phyloP scores from a whole-genome alignment of 1,140 invertebrate species.

The Stegodyphus mimosarum region DNA sequence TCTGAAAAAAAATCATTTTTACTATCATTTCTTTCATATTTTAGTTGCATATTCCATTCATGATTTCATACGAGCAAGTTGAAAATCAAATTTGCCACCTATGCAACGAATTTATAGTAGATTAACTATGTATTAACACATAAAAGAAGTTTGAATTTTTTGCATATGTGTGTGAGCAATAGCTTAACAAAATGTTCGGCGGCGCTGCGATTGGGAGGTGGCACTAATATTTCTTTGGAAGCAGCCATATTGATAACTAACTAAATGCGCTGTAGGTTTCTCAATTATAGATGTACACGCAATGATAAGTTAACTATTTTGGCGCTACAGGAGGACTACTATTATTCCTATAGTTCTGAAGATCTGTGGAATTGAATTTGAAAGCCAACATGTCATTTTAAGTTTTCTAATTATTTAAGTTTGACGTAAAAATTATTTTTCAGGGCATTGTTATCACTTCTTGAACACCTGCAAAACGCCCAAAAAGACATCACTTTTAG shows the following conservation, averaged over 20 bases:
- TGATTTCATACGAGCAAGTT: too few relatives aligned
- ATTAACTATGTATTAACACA: too few relatives aligned
- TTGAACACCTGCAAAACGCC: slow-evolving; percentile 57
- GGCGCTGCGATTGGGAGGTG: slow-evolving; percentile 8
- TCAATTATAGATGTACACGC: slow-evolving; percentile 9
- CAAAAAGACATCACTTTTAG: neutral
- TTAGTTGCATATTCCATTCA: too few relatives aligned
- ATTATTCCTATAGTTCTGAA: neutral
- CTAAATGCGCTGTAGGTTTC: slow-evolving; percentile 49
- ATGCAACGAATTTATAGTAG: too few relatives aligned
- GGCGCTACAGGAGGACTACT: neutral
- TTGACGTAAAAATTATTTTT: slow-evolving; percentile 38
- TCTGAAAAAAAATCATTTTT: too few relatives aligned
- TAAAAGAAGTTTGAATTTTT: too few relatives aligned
- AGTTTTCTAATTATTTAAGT: slow-evolving; percentile 31
- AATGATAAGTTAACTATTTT: slow-evolving; percentile 44
- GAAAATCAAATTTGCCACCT: too few relatives aligned
- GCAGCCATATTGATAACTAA: slow-evolving; percentile 53
- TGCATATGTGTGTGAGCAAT: too few relatives aligned
- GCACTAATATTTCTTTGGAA: slow-evolving; percentile 30
- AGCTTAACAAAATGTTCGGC: neutral
- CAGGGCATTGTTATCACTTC: slow-evolving; percentile 50
- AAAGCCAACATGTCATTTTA: slow-evolving; percentile 28
- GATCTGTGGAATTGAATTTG: slow-evolving; percentile 1
- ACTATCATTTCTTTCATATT: too few relatives aligned